Base-by-base conservation (phyloP, 1,140 invertebrate species). In the Mesaphorura yosii region DNA sequence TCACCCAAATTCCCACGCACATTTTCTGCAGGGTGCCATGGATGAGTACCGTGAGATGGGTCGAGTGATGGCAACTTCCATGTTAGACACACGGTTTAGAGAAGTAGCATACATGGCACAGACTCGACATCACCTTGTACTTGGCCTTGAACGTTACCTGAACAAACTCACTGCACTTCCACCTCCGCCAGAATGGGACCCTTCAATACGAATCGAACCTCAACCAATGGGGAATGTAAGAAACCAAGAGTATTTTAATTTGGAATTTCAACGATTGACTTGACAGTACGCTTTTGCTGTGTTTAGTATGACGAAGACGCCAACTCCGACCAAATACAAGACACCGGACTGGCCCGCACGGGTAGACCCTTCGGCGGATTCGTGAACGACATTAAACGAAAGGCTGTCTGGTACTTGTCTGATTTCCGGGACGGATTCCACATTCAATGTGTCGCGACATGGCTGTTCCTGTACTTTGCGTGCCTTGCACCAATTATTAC, bases 401-500 rank as follows among this genome's bases (percentile, higher is more conserved):
- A 69, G 53, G 14, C 50, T 7, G 62, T 62, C 5, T 69, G 64
- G 62, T 65, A 68, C 49, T 34, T 63, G 22, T 66, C 65, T 19
- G 72, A 74, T 50, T 67, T 69, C 48, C 65, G 60, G 25, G 72
- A 73, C 58, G 66, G 64, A 26, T 53, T 69, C 19, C 64, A 67
- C 22, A 52, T 70, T 19, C 71, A 72, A 56, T 69, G 66, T 57
- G 46, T 73, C n/a, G 68, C 69, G 4, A 63, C 67, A 14, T 63
- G 72, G 49, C 55, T 72, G 10, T 74, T 70, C 51, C 58, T 74
- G 48, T 73, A 73, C 54, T 70, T 73, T 57, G 72, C 69, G 10
- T 65, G 65, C 14, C 59, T 74, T 38, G 67, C 70, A 12, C 71
- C 71, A 12, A 63, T 71, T 15, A 69, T 75, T 17, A 70, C 71